Conservation (phyloP, 2,113 vertebrate species). For the Serilophus lunatus region DNA sequence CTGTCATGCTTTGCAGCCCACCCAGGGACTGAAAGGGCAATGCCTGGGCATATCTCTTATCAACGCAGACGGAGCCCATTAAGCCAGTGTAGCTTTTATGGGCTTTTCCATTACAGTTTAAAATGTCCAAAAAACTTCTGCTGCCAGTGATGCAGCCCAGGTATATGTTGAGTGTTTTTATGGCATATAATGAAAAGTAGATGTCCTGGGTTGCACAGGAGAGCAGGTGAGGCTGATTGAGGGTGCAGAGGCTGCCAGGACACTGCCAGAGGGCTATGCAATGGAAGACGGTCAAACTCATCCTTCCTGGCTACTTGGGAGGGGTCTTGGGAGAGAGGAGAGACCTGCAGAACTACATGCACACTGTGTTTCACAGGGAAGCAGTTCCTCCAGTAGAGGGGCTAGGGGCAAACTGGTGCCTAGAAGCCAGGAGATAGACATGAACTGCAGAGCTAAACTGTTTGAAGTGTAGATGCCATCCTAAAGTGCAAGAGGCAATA, state of each 20-base stretch:
- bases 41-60: background rate
- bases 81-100: background rate
- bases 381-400: background rate
- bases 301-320: background rate
- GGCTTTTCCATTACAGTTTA: background rate
- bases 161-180: background rate
- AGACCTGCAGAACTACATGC: background rate
- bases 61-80: background rate
- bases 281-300: background rate
- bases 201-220: background rate
- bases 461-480: background rate
- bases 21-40: background rate
- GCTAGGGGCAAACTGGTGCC: background rate
- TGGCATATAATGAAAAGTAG: background rate
- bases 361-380: background rate
- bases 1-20: background rate
- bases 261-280: background rate
- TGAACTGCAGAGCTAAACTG: background rate
- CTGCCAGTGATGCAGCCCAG: background rate
- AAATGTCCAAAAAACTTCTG: background rate
- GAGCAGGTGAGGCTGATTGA: background rate
- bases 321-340: background rate
- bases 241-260: background rate
- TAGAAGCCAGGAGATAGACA: background rate
- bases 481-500: background rate